These are phyloP conservation scores for Helicoverpa assulta DNA, from an alignment of 2,888 invertebrate species.

Conservation along the genomic window DNA sequence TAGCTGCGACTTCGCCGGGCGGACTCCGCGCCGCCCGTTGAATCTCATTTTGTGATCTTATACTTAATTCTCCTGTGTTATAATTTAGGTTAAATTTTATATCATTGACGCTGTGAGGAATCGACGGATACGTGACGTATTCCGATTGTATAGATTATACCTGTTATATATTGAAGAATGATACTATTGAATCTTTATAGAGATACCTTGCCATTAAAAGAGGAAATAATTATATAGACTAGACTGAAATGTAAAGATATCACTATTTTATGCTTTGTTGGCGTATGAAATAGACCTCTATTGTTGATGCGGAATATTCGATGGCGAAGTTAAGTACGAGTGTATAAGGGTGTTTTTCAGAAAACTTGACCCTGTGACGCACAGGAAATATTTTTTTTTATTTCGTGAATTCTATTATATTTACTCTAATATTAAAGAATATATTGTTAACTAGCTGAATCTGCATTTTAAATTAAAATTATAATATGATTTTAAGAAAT, in stretches of 20 bases:
- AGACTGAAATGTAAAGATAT: conserved; percentile 90
- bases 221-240: conserved; percentile 89
- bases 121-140: conserved; percentile 87
- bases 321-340: conserved; percentile 77
- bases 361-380: too few species aligned
- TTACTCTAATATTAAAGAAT: too few species aligned
- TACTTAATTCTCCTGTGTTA: conserved; percentile 91
- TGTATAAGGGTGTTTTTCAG: too few species aligned
- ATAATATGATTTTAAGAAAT: too few species aligned
- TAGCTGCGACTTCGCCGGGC: conserved; percentile 89
- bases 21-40: conserved; percentile 80
- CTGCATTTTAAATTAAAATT: too few species aligned
- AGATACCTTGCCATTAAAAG: conserved; percentile 89
- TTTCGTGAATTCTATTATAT: too few species aligned
- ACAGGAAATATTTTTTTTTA: too few species aligned
- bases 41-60: conserved; percentile 91
- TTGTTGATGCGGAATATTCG: conserved; percentile 84
- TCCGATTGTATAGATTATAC: conserved; percentile 87
- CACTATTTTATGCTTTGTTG: conserved; percentile 90
- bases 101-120: conserved; percentile 90
- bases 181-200: conserved; percentile 90
- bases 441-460: too few species aligned
- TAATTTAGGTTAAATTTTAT: conserved; percentile 91
- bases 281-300: conserved; percentile 87
- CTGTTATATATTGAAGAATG: conserved; percentile 88